Percentiles rank a stretch among this genome's conserved stretches.
phyloP scores from a whole-genome alignment of 2,113 vertebrate genomes.

The Emydura subglobosa region DNA sequence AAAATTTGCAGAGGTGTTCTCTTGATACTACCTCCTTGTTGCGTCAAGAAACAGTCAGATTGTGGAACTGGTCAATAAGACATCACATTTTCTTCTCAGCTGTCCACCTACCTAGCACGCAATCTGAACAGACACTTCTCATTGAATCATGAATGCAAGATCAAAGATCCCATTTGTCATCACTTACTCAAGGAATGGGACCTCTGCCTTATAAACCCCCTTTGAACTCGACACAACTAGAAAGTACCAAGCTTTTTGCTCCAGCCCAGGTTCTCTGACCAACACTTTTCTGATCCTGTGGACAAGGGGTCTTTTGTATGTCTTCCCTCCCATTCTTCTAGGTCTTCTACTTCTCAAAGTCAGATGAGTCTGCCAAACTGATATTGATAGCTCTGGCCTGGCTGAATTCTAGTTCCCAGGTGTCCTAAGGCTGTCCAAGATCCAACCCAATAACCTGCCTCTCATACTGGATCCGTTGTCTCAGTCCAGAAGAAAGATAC shows the following conservation, averaged over 20 bases:
- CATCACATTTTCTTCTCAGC: too few relatives aligned
- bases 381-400: background rate
- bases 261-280: background rate
- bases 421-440: background rate
- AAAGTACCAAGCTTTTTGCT: background rate
- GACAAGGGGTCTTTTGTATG: background rate
- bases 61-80: too few relatives aligned
- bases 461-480: too few relatives aligned
- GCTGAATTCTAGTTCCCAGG: background rate
- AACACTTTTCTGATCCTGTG: background rate
- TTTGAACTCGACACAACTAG: too few relatives aligned
- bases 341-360: background rate
- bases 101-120: too few relatives aligned
- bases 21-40: too few relatives aligned
- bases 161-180: background rate
- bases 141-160: too few relatives aligned
- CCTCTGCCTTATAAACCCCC: background rate
- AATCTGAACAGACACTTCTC: too few relatives aligned
- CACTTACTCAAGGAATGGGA: background rate
- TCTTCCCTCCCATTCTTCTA: background rate
- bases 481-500: background rate
- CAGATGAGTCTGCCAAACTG: background rate
- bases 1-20: too few relatives aligned
- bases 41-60: too few relatives aligned
- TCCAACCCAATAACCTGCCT: background rate